Evolutionary conservation across 2,113 vertebrate species (phyloP).

Genomic region (Misgurnus mizolepis): DNA sequence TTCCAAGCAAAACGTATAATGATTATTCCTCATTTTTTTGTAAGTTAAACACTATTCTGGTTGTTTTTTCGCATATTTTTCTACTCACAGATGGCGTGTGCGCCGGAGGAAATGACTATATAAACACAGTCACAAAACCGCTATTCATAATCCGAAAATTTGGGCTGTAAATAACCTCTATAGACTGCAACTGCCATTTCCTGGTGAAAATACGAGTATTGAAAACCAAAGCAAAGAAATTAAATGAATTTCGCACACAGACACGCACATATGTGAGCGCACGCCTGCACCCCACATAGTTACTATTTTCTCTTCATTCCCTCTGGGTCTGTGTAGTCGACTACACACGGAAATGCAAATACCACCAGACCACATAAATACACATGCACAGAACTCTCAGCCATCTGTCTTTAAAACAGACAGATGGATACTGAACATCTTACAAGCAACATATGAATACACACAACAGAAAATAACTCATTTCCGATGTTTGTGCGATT

Average conservation of each 20-base stretch:
- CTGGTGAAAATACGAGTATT: background rate
- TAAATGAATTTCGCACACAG: background rate
- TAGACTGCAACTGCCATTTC: constrained; percentile 17
- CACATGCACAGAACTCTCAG: constrained; percentile 15
- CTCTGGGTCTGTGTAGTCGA: background rate
- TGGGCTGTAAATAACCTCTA: constrained; percentile 12
- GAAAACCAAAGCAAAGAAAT: background rate
- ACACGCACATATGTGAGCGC: constrained; percentile 35
- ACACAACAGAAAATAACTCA: background rate
- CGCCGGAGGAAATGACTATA: background rate
- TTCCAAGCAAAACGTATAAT: too few relatives aligned
- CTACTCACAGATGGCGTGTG: background rate
- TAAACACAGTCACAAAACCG: background rate
- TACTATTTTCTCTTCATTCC: background rate
- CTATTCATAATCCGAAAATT: constrained; percentile 12
- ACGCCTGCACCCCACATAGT: background rate
- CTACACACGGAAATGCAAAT: constrained; percentile 6
- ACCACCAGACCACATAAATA: constrained; percentile 25
- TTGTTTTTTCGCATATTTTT: background rate
- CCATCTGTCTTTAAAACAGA: constrained; percentile 15
- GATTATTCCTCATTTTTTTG: too few relatives aligned
- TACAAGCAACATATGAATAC: background rate
- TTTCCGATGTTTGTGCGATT: background rate
- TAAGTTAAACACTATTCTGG: too few relatives aligned
- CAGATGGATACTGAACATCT: background rate